phyloP scores from a whole-genome alignment of 2,797 vertebrate species.

The Anniella stebbinsi region DNA sequence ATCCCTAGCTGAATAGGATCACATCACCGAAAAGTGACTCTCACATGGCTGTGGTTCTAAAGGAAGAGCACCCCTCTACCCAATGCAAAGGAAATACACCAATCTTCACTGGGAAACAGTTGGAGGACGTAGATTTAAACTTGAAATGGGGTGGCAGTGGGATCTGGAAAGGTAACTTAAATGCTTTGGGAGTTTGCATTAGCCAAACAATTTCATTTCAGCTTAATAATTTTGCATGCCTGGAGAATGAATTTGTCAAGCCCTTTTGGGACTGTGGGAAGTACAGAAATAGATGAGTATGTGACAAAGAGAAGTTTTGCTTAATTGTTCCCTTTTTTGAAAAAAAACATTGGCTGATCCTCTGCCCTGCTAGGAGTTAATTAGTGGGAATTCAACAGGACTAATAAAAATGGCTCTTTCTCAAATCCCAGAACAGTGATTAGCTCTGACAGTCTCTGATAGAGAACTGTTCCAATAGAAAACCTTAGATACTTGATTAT shows the following conservation, averaged over 20 bases:
- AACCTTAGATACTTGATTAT: conserved; percentile 33
- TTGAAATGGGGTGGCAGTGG: neutral
- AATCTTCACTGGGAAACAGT: neutral
- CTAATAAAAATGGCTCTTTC: conserved; percentile 36
- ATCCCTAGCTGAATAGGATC: neutral
- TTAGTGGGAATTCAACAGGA: conserved; percentile 32
- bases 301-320: conserved; percentile 5
- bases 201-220: conserved; percentile 40
- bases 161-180: conserved; percentile 10
- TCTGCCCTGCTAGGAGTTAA: conserved; percentile 25
- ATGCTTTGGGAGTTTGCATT: conserved; percentile 15
- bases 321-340: neutral
- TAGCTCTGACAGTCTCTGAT: conserved; percentile 21
- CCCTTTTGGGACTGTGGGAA: conserved; percentile 11
- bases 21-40: neutral
- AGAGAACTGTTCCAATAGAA: conserved; percentile 13
- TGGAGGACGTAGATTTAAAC: neutral
- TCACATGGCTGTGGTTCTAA: neutral
- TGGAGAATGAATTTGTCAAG: conserved; percentile 23
- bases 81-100: neutral
- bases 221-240: conserved; percentile 46
- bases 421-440: conserved; percentile 21
- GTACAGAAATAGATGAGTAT: conserved; percentile 18
- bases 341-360: neutral
- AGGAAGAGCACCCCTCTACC: neutral